Evolutionary conservation across 2,888 invertebrate species (phyloP).

Genomic region (Geotrupes spiniger): DNA sequence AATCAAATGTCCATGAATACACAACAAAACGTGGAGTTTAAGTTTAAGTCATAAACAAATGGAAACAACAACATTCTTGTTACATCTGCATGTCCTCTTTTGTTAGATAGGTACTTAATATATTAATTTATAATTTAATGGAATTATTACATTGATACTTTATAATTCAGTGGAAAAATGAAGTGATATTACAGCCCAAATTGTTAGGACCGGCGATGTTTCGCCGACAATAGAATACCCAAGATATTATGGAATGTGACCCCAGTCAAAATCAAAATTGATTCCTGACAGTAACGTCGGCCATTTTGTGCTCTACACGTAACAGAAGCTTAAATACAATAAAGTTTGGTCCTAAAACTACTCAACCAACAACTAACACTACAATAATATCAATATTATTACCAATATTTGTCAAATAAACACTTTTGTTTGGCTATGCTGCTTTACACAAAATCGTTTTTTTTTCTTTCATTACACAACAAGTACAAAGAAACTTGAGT

Average conservation of each 20-base stretch:
- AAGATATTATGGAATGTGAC: constrained; percentile 16
- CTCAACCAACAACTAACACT: not conserved
- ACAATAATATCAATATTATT: constrained; percentile 1
- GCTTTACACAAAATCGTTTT: constrained; percentile 10
- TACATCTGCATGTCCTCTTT: too few relatives aligned
- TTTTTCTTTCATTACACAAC: constrained; percentile 11
- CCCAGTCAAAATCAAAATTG: constrained; percentile 42
- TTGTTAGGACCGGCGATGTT: not conserved
- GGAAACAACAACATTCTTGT: too few relatives aligned
- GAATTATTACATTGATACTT: too few relatives aligned
- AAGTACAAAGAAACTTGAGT: constrained; percentile 15
- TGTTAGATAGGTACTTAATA: too few relatives aligned
- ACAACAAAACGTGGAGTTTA: too few relatives aligned
- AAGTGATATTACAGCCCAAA: too few relatives aligned
- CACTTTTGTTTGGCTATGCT: constrained; percentile 14
- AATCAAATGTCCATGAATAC: too few relatives aligned
- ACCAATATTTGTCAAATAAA: constrained; percentile 13
- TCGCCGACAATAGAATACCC: constrained; percentile 1
- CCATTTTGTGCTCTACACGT: constrained; percentile 45
- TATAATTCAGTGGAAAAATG: too few relatives aligned
- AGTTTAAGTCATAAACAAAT: too few relatives aligned
- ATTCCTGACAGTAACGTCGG: constrained; percentile 46
- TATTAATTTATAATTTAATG: too few relatives aligned
- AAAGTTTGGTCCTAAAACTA: constrained; percentile 10
- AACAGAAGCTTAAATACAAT: constrained; percentile 26